Evolutionary conservation across 2,113 vertebrate genomes (phyloP).

Genomic region (Synodontis membranacea): DNA sequence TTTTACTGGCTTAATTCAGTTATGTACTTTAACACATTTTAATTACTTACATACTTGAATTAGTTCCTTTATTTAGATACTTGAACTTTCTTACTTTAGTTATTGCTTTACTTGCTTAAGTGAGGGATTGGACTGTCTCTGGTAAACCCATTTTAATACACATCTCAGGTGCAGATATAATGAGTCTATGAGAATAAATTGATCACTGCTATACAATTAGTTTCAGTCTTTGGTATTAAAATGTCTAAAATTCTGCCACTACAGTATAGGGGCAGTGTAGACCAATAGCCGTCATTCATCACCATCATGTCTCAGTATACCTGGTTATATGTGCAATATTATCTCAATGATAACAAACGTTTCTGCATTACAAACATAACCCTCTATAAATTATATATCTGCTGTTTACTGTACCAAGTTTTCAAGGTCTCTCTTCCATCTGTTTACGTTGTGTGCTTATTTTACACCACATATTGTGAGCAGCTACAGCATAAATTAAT

Average conservation of each 20-base stretch:
- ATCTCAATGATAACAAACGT: not conserved
- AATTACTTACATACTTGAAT: too few relatives aligned
- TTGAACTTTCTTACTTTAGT: too few relatives aligned
- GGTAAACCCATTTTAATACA: not conserved
- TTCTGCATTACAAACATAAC: not conserved
- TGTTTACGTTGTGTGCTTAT: conserved; percentile 3
- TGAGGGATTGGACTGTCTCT: not conserved
- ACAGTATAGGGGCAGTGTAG: not conserved
- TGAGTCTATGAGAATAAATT: not conserved
- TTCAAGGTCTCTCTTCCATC: conserved; percentile 1
- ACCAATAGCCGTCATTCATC: not conserved
- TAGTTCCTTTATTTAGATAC: too few relatives aligned
- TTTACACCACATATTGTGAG: not conserved
- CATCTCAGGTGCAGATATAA: not conserved
- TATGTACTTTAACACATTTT: too few relatives aligned
- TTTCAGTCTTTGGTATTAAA: not conserved
- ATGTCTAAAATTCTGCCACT: not conserved
- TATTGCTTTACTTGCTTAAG: too few relatives aligned
- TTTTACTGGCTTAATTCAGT: too few relatives aligned
- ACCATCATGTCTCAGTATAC: not conserved
- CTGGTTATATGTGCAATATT: not conserved
- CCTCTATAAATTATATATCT: not conserved
- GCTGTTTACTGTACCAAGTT: not conserved
- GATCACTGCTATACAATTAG: not conserved
- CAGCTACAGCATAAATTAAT: conserved; percentile 6